Percentiles rank a stretch among this genome's conserved stretches.
These are phyloP conservation scores for Gonioctena quinquepunctata DNA, from an alignment of 1,140 invertebrate species.

Conservation along the genomic window DNA sequence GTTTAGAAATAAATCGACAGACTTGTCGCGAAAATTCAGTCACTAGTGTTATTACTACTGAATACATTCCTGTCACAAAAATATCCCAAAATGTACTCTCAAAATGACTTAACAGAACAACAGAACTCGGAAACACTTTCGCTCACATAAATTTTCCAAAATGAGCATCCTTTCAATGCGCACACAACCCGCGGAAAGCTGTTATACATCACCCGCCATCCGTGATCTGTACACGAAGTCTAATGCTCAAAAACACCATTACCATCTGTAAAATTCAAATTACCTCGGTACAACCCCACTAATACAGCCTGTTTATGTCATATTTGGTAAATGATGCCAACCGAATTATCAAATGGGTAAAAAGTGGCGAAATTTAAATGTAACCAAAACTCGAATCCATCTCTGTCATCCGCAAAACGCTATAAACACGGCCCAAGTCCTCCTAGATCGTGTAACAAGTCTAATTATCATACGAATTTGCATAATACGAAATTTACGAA, in stretches of 20 bases:
- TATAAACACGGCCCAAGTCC: constrained; percentile 28
- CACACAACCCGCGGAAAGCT: not conserved
- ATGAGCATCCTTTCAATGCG: too few relatives aligned
- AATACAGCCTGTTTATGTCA: constrained; percentile 31
- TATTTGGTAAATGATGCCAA: constrained; percentile 29
- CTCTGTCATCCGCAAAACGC: constrained; percentile 27
- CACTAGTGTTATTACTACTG: too few relatives aligned
- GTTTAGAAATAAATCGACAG: too few relatives aligned
- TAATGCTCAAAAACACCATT: constrained; percentile 16
- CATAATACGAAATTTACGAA: constrained; percentile 27
- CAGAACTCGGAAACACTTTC: too few relatives aligned
- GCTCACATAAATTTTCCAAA: too few relatives aligned
- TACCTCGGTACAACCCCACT: constrained; percentile 2
- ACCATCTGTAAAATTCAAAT: constrained; percentile 24
- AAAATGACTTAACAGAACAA: too few relatives aligned
- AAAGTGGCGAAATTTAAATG: constrained; percentile 34
- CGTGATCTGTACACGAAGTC: not conserved
- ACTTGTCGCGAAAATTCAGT: too few relatives aligned
- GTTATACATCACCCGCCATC: constrained; percentile 1
- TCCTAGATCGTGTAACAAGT: constrained; percentile 34
- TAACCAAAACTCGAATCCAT: constrained; percentile 29
- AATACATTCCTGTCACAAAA: too few relatives aligned
- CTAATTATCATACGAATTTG: constrained; percentile 36
- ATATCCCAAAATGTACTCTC: too few relatives aligned
- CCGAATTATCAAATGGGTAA: constrained; percentile 28